These are phyloP conservation scores for Melanotaenia trifasciata DNA, from an alignment of 2,797 vertebrate genomes.

Conservation along the genomic window DNA sequence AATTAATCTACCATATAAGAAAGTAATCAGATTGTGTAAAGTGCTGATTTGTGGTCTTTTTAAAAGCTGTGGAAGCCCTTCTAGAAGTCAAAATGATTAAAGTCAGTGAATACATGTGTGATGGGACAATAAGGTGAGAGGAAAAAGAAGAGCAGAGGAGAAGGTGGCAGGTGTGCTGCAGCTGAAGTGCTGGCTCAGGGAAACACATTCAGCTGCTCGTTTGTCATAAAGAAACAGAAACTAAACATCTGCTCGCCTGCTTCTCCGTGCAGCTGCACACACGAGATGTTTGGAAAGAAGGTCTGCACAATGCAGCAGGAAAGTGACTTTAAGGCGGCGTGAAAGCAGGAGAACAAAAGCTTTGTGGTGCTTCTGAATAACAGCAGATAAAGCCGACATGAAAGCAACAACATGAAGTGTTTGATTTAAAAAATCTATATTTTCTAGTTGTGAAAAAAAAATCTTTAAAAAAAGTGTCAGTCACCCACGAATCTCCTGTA, in stretches of 20 bases:
- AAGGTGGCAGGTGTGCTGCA: slow-evolving; percentile 51
- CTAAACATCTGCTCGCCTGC: slow-evolving; percentile 60
- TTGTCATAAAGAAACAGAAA: slow-evolving; percentile 62
- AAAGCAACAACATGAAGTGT: too few species aligned
- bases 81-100: slow-evolving; percentile 4
- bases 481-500: too few species aligned
- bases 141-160: neutral
- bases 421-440: too few species aligned
- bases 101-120: neutral
- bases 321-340: too few species aligned
- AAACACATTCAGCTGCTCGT: slow-evolving; percentile 59
- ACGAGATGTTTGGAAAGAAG: neutral
- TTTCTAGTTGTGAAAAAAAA: too few species aligned
- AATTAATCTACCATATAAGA: neutral
- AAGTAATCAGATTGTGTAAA: slow-evolving; percentile 21
- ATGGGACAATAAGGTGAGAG: neutral
- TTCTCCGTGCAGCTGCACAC: slow-evolving; percentile 13
- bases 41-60: slow-evolving; percentile 10
- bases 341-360: too few species aligned
- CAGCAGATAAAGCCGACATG: too few species aligned
- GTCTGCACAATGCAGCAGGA: too few species aligned
- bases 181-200: slow-evolving; percentile 59
- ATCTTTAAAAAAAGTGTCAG: too few species aligned
- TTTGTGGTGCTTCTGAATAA: too few species aligned
- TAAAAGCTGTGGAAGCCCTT: neutral